Percentiles rank a stretch among this genome's conserved stretches.
Conservation (phyloP, 2,113 vertebrate species). For the Pelecanus crispus region DNA sequence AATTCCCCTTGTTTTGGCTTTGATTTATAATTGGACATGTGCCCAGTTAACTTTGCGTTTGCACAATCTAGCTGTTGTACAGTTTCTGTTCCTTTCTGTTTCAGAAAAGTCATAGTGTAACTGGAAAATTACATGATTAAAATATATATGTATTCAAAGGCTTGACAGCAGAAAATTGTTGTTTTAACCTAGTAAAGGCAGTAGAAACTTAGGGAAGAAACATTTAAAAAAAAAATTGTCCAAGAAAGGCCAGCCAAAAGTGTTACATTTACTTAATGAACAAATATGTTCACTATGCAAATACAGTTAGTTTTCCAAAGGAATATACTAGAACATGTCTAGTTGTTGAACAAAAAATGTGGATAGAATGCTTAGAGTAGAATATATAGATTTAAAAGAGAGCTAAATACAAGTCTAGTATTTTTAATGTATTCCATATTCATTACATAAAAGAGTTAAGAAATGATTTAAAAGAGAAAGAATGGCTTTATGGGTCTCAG, state of each 20-base stretch:
- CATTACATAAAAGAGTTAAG: background rate
- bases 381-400: background rate
- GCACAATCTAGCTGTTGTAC: constrained; percentile 26
- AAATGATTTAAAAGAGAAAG: background rate
- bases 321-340: background rate
- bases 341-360: background rate
- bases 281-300: background rate
- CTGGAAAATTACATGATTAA: constrained; percentile 41
- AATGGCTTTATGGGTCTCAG: background rate
- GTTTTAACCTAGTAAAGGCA: background rate
- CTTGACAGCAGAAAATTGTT: background rate
- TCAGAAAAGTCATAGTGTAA: constrained; percentile 40
- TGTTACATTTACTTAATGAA: background rate
- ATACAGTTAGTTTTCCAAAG: background rate
- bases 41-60: constrained; percentile 33
- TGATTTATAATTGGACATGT: constrained; percentile 44
- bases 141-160: background rate
- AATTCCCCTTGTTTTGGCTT: constrained; percentile 58
- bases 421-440: background rate
- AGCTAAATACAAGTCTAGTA: background rate
- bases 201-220: background rate
- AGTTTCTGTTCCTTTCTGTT: constrained; percentile 28
- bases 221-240: background rate
- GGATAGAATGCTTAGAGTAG: background rate
- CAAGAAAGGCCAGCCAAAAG: background rate